Percentiles rank a stretch among this genome's conserved stretches.
These are phyloP conservation scores for Forbesichthys agassizii DNA, from an alignment of 2,113 vertebrate species.

Conservation along the genomic window DNA sequence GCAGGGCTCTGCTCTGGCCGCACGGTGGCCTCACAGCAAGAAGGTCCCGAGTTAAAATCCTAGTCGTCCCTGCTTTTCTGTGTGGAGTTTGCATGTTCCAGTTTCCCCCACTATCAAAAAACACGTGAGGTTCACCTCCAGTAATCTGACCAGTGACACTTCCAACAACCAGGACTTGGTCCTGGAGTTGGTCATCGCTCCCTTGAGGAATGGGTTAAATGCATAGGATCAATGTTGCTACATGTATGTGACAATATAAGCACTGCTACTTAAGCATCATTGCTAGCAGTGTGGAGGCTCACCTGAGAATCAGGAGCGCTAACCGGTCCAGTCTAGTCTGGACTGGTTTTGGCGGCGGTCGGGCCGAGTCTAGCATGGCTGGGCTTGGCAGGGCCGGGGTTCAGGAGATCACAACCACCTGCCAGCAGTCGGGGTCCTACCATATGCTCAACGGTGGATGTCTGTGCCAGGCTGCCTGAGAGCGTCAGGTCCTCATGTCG, in stretches of 20 bases:
- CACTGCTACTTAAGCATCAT: conserved; percentile 3
- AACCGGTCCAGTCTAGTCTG: conserved; percentile 59
- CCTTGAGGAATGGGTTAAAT: too few species aligned
- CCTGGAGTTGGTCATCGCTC: too few species aligned
- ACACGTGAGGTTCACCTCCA: too few species aligned
- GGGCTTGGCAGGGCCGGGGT: conserved; percentile 61
- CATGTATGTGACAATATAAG: too few species aligned
- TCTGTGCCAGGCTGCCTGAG: conserved; percentile 46
- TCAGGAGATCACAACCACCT: conserved; percentile 66
- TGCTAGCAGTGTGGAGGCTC: conserved; percentile 16
- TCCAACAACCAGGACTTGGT: too few species aligned
- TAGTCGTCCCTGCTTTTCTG: too few species aligned
- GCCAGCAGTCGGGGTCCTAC: conserved; percentile 68
- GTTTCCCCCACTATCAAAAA: too few species aligned
- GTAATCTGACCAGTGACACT: too few species aligned
- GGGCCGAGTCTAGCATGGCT: conserved; percentile 64
- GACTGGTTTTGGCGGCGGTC: conserved; percentile 48
- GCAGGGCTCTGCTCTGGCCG: conserved; percentile 7
- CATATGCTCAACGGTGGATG: conserved; percentile 70
- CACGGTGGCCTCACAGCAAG: background rate
- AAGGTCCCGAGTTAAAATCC: too few species aligned
- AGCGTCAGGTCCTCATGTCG: conserved; percentile 48
- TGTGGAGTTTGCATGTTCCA: too few species aligned
- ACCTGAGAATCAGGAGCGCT: conserved; percentile 22
- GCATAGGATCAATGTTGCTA: too few species aligned